These are phyloP conservation scores for Cantharis rufa DNA, from an alignment of 2,888 invertebrate species.

Conservation along the genomic window DNA sequence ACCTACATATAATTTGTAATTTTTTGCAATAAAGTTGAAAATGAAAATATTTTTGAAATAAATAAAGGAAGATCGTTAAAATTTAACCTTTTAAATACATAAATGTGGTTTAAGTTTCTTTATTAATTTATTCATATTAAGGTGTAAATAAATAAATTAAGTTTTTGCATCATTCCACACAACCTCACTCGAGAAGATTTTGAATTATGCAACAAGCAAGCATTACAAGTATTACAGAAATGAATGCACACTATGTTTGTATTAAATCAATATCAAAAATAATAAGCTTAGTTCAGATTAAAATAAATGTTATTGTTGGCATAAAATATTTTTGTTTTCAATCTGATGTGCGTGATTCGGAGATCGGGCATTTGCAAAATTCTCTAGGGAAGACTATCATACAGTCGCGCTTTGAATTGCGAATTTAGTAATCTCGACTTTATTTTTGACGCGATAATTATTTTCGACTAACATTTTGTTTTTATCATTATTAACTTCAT, in stretches of 20 bases:
- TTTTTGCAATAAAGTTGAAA: neutral
- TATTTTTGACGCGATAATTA: constrained; percentile 39
- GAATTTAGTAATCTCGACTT: constrained; percentile 39
- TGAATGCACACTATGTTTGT: neutral
- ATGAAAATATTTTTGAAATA: neutral
- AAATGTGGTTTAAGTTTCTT: neutral
- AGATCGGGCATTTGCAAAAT: constrained; percentile 28
- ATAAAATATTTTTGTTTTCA: constrained; percentile 35
- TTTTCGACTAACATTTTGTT: constrained; percentile 23
- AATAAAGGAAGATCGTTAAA: neutral
- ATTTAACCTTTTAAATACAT: neutral
- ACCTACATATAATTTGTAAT: too few species aligned
- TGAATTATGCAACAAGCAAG: neutral
- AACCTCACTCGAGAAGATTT: neutral
- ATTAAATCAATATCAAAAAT: neutral
- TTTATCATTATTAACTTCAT: constrained; percentile 14
- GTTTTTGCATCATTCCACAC: neutral
- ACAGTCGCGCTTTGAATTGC: constrained; percentile 37
- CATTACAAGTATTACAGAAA: neutral
- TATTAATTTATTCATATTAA: neutral
- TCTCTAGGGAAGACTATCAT: constrained; percentile 38
- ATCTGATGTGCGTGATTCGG: constrained; percentile 35
- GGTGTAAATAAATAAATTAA: neutral
- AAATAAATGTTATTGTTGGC: constrained; percentile 31
- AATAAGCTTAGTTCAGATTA: constrained; percentile 25